These are phyloP conservation scores for Schizotus pectinicornis DNA, from an alignment of 2,888 invertebrate genomes.

Conservation along the genomic window DNA sequence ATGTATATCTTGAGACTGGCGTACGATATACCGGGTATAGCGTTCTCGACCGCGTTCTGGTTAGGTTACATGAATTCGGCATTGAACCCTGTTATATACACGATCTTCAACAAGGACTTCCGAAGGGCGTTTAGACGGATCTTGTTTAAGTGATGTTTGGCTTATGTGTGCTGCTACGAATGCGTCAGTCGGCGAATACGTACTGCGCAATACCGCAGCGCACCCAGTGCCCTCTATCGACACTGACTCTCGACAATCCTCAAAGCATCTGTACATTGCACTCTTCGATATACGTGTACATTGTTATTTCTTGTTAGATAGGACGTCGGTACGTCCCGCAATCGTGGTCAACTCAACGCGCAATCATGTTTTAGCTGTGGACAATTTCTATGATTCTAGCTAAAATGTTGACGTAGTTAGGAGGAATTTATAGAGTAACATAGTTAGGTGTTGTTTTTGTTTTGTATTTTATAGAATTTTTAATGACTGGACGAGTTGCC, in stretches of 20 bases:
- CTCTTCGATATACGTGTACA: slow-evolving; percentile 26
- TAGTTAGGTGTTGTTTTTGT: too few species aligned
- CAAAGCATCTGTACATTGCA: slow-evolving; percentile 35
- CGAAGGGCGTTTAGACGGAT: slow-evolving; percentile 93
- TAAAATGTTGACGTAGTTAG: too few species aligned
- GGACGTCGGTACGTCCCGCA: slow-evolving; percentile 8
- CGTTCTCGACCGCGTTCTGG: slow-evolving; percentile 95
- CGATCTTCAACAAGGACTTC: slow-evolving; percentile 98
- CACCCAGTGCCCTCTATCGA: slow-evolving; percentile 64
- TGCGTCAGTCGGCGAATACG: slow-evolving; percentile 71
- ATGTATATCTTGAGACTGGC: slow-evolving; percentile 87
- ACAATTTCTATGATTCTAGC: neutral
- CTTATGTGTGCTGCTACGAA: slow-evolving; percentile 82
- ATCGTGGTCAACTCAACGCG: slow-evolving; percentile 22
- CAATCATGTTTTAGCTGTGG: too few species aligned
- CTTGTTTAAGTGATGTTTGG: slow-evolving; percentile 93
- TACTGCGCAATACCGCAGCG: slow-evolving; percentile 68
- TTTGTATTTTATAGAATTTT: slow-evolving; percentile 10
- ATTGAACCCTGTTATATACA: slow-evolving; percentile 94
- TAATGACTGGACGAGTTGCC: neutral
- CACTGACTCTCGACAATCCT: slow-evolving; percentile 52
- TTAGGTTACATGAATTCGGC: slow-evolving; percentile 97
- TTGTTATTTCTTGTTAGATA: slow-evolving; percentile 28
- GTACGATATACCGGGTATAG: slow-evolving; percentile 80
- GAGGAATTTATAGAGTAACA: too few species aligned